Base-by-base conservation (phyloP, 2,797 vertebrate genomes). In the Phoeniculus purpureus region DNA sequence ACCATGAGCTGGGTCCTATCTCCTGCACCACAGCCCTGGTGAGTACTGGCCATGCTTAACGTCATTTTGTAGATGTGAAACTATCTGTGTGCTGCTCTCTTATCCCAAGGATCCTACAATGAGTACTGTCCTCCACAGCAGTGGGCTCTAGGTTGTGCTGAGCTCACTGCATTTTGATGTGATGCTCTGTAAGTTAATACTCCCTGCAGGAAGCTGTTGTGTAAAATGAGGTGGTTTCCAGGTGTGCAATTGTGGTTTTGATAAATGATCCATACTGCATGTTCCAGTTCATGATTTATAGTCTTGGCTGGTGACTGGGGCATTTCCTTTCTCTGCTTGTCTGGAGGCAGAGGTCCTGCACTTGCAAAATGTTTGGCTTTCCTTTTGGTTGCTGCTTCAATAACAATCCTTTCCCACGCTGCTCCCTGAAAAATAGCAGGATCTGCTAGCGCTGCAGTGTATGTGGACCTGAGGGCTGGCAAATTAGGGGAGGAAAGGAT, bases 321-420 rank as follows among this genome's bases (percentile, higher is more conserved):
- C 52, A 51, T 58, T 73, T 90, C 86, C 90, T 78, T 80, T 70
- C 54, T 56, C 73, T 66, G 65, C 70, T 73, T 60, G 73, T 55
- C 87, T 51, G 23, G 71, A 82, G 75, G 72, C 67, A 90, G 79
- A 83, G 52, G 51, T 71, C 23, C 54, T 71, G 78, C 66, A 88
- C 58, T 43, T 23, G 48, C 19, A 43, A 32, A 27, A 79, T 13
- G 40, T 32, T 93, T 87, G 54, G n/a, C 55, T 72, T 89, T 78
- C 78, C 67, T 89, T 84, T 70, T 6, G 43, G 32, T 19, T 67
- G 70, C 21, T 55, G 45, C 70, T 59, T 50, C 55, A 51, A 32
- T 25, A 50, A 8, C 10, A 23, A 67, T 72, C 77, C 34, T 65
- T 87, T 50, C 54, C 50, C 47, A 37, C 71, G 32, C 23, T 67